Conservation (phyloP, 2,113 vertebrate species). For the Sitta europaea region DNA sequence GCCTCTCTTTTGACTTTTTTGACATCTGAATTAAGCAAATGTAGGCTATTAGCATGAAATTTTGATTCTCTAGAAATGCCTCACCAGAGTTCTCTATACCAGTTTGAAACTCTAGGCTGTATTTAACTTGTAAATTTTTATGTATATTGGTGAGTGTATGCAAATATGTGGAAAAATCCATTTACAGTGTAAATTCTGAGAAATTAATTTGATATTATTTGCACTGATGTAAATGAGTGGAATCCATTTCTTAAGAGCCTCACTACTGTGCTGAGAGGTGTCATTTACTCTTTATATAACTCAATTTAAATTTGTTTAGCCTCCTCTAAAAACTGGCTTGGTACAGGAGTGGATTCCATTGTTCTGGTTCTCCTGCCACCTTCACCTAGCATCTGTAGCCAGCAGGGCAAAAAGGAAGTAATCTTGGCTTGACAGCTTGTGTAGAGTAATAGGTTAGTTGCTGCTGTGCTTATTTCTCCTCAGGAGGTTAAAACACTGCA, state of each 20-base stretch:
- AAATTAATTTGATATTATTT: background rate
- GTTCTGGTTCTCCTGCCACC: background rate
- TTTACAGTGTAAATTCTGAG: background rate
- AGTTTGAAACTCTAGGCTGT: background rate
- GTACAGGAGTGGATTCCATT: background rate
- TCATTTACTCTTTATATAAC: background rate
- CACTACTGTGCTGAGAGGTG: background rate
- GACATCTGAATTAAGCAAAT: background rate
- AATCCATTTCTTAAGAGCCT: background rate
- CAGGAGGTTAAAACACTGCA: background rate
- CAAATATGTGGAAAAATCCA: background rate
- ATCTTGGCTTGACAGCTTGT: background rate
- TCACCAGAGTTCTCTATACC: background rate
- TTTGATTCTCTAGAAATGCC: background rate
- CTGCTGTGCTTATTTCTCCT: slow-evolving; percentile 1
- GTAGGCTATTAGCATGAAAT: background rate
- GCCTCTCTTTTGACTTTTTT: background rate
- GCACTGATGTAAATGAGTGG: background rate
- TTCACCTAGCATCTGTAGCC: background rate
- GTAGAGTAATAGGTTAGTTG: background rate
- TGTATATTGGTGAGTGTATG: background rate
- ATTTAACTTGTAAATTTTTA: background rate
- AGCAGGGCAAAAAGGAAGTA: background rate
- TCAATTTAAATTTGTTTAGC: background rate
- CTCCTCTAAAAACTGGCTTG: background rate